phyloP scores from a whole-genome alignment of 2,888 invertebrate genomes.

The Caenorhabditis zanzibari region DNA sequence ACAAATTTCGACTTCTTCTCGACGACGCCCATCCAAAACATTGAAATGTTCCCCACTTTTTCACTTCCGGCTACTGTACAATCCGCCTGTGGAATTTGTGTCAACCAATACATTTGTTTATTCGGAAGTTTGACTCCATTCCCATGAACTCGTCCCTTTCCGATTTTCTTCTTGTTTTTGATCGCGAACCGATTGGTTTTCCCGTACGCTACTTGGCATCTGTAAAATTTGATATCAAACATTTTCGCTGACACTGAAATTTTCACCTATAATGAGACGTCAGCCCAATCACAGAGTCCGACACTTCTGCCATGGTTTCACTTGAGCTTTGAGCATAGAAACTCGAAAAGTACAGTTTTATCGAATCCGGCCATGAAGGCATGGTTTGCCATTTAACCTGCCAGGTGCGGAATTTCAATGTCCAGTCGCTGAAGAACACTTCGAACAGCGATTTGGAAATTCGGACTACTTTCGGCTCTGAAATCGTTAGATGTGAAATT shows the following conservation, averaged over 20 bases:
- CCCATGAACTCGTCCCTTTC: neutral
- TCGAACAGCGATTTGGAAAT: neutral
- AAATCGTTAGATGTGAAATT: no score
- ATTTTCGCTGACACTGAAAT: no score
- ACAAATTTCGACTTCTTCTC: neutral
- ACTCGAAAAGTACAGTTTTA: neutral
- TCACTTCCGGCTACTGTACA: neutral
- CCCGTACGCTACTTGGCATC: no score
- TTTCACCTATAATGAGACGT: neutral
- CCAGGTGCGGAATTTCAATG: neutral
- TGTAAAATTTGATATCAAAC: no score
- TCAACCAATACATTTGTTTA: neutral
- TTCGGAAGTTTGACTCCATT: neutral
- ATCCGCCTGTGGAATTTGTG: neutral
- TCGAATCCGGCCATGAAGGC: neutral
- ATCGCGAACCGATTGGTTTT: no score
- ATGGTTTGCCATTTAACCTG: neutral
- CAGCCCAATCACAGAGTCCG: neutral
- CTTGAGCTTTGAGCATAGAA: neutral
- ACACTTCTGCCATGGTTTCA: neutral
- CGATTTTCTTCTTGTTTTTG: no score
- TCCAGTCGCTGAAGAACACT: neutral
- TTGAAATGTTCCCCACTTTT: neutral
- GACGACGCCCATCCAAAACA: neutral
- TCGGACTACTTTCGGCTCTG: neutral